Percentiles rank a stretch among this genome's conserved stretches.
These are phyloP conservation scores for Momotus momota DNA, from an alignment of 2,797 vertebrate genomes.

Conservation along the genomic window DNA sequence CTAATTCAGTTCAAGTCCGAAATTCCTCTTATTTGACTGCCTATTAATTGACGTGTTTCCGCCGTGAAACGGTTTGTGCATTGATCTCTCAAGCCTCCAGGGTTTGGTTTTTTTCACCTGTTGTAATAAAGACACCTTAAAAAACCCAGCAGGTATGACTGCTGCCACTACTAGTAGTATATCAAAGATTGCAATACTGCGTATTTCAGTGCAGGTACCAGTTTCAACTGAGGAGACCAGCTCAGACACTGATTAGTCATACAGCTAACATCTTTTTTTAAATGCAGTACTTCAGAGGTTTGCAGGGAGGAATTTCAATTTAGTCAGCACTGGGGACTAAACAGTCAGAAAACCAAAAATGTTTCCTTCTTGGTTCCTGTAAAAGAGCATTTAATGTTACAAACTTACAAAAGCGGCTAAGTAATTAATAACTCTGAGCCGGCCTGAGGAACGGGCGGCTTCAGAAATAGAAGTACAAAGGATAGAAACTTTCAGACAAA, in stretches of 20 bases:
- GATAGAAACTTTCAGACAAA: background rate
- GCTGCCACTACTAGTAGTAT: background rate
- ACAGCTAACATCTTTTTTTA: background rate
- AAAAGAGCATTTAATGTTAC: background rate
- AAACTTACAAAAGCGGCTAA: background rate
- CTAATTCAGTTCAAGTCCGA: background rate
- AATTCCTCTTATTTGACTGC: background rate
- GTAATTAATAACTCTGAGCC: background rate
- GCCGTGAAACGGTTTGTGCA: rapidly evolving
- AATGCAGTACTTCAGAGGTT: background rate
- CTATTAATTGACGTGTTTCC: background rate
- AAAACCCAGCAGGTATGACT: background rate
- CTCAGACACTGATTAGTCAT: background rate
- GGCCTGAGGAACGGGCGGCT: background rate
- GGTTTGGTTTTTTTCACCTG: background rate
- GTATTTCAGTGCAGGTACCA: background rate
- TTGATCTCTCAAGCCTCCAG: background rate
- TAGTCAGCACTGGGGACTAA: background rate
- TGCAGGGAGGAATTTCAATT: background rate
- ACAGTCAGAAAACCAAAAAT: background rate
- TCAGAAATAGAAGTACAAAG: background rate
- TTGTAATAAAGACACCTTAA: background rate
- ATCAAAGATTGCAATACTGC: background rate
- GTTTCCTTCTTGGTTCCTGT: background rate
- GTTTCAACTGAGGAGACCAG: background rate